Evolutionary conservation across 2,888 invertebrate species (phyloP), one percentile per base, ranked within the genome.

Genomic region (Torymus aiolomorphi): DNA sequence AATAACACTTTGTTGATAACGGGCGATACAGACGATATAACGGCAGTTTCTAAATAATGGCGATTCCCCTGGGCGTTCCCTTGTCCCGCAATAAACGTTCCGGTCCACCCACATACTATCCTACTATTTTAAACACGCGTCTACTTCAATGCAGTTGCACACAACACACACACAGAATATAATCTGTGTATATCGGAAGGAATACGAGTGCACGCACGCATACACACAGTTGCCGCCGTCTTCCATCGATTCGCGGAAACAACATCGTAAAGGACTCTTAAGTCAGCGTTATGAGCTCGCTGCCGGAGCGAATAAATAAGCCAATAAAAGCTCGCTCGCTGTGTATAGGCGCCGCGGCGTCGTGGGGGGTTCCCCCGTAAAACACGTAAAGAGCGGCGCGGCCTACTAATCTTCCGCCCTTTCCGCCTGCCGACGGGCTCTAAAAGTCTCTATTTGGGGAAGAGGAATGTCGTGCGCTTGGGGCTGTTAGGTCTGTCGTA

Each of bases 281-380:
- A 78, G 79, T 81, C 79, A 75, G 73, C 80, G 63, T 81, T 80
- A 80, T 80, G 78, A 81, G 69, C 77, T 71, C 78, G 74, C 59
- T 57, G 80, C 77, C 83, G 61, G 77, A 77, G 78, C 65, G 72
- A 83, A 82, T 83, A 81, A 83, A 83, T 82, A 81, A 81, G 67
- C 75, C 67, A 82, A 79, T 83, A 83, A 83, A 83, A 76, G 61
- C 69, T 69, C 52, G 54, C 52, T 42, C 18, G 59, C 31, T 67
- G 18, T 52, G 20, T 24, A 8, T 56, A 3, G 14, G 62, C 57
- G 20, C 52, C 16, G 31, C 67, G 75, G 67, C 67, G 62, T 66
- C 67, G 61, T 20, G 57, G 49, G 4, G 31, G 31, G 2, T 3
- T 5, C 5, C 31, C 24, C 54, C 73, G 73, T 80, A 69, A 76